phyloP scores from a whole-genome alignment of 2,797 vertebrate species.

The Acanthiza pusilla region DNA sequence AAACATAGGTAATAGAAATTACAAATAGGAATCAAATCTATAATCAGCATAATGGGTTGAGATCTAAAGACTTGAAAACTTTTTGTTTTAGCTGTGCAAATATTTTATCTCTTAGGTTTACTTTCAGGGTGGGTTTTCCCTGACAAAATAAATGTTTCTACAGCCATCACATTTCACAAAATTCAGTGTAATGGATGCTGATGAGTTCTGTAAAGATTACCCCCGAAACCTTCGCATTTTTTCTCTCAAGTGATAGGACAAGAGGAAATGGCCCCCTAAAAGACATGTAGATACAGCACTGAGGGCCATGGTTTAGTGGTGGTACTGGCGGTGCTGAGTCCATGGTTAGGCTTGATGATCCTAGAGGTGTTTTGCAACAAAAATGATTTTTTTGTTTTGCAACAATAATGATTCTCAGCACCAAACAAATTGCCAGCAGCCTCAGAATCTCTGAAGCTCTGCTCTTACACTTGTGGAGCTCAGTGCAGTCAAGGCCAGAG shows the following conservation, averaged over 20 bases:
- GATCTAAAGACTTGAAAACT: background rate
- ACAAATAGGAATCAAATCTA: background rate
- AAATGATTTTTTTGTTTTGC: background rate
- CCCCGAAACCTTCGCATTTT: background rate
- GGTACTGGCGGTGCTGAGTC: background rate
- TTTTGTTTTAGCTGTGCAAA: background rate
- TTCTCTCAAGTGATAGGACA: background rate
- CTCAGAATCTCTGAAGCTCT: background rate
- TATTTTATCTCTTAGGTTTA: background rate
- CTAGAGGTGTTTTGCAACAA: background rate
- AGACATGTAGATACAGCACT: background rate
- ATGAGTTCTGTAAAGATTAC: background rate
- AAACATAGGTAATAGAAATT: background rate
- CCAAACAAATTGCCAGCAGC: background rate
- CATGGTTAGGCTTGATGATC: background rate
- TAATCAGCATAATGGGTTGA: background rate
- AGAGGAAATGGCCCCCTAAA: background rate
- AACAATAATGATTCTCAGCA: background rate
- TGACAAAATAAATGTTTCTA: background rate
- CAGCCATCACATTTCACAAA: background rate
- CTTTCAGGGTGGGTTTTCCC: background rate
- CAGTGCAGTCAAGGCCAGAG: too few species aligned
- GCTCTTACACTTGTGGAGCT: background rate
- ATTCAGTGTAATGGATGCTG: background rate
- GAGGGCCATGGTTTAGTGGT: background rate